Conservation (phyloP, 1,140 invertebrate species). For the Nymphalis io region DNA sequence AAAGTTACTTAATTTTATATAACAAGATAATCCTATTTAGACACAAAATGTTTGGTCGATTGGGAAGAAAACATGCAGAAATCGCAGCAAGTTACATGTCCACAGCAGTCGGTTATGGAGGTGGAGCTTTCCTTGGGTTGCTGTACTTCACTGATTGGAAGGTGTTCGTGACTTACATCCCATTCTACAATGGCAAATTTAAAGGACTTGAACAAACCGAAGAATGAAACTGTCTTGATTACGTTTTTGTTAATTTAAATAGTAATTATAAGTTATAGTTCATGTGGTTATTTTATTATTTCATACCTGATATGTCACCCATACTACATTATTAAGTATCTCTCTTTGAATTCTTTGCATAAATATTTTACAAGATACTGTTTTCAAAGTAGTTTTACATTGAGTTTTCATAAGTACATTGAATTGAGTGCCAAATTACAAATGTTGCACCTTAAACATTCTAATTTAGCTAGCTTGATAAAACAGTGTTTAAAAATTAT, state of each 20-base stretch:
- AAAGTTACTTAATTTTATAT: too few species aligned
- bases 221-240: slow-evolving; percentile 6
- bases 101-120: slow-evolving; percentile 83
- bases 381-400: too few species aligned
- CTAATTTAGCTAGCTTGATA: too few species aligned
- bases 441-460: too few species aligned
- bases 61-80: slow-evolving; percentile 66
- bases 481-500: too few species aligned
- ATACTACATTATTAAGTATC: neutral
- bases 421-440: too few species aligned
- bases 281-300: slow-evolving; percentile 21
- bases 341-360: too few species aligned
- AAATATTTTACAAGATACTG: too few species aligned
- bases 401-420: too few species aligned
- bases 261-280: slow-evolving; percentile 36
- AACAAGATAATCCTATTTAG: neutral
- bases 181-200: slow-evolving; percentile 88
- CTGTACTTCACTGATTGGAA: slow-evolving; percentile 91
- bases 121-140: slow-evolving; percentile 78
- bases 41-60: slow-evolving; percentile 54
- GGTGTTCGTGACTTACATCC: slow-evolving; percentile 85
- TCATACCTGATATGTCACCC: neutral
- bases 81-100: slow-evolving; percentile 63
- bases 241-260: slow-evolving; percentile 24
- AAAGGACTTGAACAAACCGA: slow-evolving; percentile 60